Percentiles rank a stretch among this genome's conserved stretches.
These are phyloP conservation scores for Atta texana DNA, from an alignment of 1,140 invertebrate genomes.

Conservation along the genomic window DNA sequence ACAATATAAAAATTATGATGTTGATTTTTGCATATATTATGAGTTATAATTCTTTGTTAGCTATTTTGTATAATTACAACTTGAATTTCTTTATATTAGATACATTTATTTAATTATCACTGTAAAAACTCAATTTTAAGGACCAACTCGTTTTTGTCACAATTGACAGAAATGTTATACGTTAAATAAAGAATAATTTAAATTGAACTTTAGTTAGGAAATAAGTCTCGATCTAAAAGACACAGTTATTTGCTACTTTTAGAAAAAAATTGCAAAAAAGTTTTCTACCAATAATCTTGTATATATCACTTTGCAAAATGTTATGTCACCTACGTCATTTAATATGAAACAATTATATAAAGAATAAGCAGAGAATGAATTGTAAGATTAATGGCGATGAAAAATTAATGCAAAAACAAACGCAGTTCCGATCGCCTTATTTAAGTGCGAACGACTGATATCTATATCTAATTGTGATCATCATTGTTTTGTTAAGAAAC, in stretches of 20 bases:
- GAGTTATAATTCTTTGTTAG: not conserved
- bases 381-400: not conserved
- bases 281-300: conserved; percentile 35
- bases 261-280: conserved; percentile 27
- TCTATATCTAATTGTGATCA: conserved; percentile 61
- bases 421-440: conserved; percentile 11
- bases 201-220: conserved; percentile 16
- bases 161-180: not conserved
- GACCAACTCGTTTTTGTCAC: not conserved
- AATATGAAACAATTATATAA: conserved; percentile 28
- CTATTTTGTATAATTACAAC: conserved; percentile 1
- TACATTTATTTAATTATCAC: not conserved
- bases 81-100: conserved; percentile 6
- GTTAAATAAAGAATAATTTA: conserved; percentile 16
- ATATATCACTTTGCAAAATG: conserved; percentile 36
- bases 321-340: conserved; percentile 21
- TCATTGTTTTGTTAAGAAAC: conserved; percentile 53
- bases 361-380: not conserved
- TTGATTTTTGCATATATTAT: not conserved
- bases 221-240: not conserved
- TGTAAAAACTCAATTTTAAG: not conserved
- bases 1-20: not conserved
- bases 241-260: conserved; percentile 6
- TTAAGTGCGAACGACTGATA: conserved; percentile 41
- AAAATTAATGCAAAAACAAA: not conserved